phyloP scores from a whole-genome alignment of 2,797 vertebrate genomes.

The Malurus splendens region DNA sequence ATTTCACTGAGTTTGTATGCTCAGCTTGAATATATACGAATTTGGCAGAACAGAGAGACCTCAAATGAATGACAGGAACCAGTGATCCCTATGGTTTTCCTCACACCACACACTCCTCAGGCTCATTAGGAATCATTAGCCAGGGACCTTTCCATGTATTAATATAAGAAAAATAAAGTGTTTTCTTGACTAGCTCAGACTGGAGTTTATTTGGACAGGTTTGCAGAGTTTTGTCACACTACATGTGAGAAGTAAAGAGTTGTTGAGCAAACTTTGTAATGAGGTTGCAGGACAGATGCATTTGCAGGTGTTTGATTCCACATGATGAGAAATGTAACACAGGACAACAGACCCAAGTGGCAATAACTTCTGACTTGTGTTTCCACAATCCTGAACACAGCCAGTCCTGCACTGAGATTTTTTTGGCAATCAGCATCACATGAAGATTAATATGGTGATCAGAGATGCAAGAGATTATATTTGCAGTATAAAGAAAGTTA shows the following conservation, averaged over 20 bases:
- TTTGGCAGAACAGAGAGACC: not conserved
- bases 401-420: not conserved
- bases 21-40: accelerated
- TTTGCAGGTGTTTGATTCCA: not conserved
- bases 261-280: not conserved
- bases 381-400: not conserved
- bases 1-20: not conserved
- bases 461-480: not conserved
- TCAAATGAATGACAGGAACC: not conserved
- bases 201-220: not conserved
- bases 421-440: not conserved
- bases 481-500: not conserved
- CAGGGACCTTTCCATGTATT: not conserved
- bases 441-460: not conserved
- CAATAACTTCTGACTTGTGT: not conserved
- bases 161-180: not conserved
- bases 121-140: not conserved
- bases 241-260: not conserved
- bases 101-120: not conserved
- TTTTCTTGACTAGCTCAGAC: not conserved
- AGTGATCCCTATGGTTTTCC: accelerated
- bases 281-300: not conserved
- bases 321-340: not conserved
- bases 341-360: not conserved
- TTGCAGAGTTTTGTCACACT: not conserved